Base-by-base conservation (phyloP, 2,797 vertebrate species). In the Acanthurus lineatus region DNA sequence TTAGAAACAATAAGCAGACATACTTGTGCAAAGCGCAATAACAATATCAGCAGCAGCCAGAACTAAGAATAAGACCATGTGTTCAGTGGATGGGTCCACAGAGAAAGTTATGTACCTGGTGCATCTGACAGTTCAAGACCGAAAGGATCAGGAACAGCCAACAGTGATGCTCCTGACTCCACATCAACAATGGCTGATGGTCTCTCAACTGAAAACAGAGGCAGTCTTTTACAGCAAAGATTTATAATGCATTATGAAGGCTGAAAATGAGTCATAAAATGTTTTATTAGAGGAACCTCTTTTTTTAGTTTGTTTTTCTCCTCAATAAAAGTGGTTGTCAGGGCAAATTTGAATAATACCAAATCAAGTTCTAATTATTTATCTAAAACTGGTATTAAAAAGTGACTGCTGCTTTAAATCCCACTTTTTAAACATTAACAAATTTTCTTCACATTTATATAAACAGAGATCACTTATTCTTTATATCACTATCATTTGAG, bases 81-180 rank as follows among this genome's bases (percentile, higher is more conserved):
- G 47, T 56, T 19, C 40, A 42, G 8, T 9, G 40, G 7, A 42
- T 42, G 40, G 10, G 10, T 11, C 40, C 15, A 17, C 2, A 58
- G 0, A n/a, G 19, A n/a, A 25, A 35, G 44, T 42, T 66, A 2
- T 73, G 96, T 95, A 99, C 97, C 97, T 95, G 97, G 96, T 0
- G 94, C 86, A 59, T 97, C 96, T 7, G 95, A 96, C 49, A 97
- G 90, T 0, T 96, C 91, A 19, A 97, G 96, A 84, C 91, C 83
- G 87, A 97, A 97, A 89, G 97, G 95, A 90, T 96, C 97, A 63
- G 97, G 94, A 69, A 97, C 94, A n/a, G 85, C 92, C 88, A 98
- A 89, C 73, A 97, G 95, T 3, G 94, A 86, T 63, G 95, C 90
- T 88, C 91, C 95, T 38, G 94, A 85, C 22, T 92, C 91, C 76